A percentile compares a stretch with the other conserved stretches of the same genome.
These are phyloP conservation scores for Rhopalosiphum nymphaeae DNA, from an alignment of 2,888 invertebrate genomes.

Conservation along the genomic window DNA sequence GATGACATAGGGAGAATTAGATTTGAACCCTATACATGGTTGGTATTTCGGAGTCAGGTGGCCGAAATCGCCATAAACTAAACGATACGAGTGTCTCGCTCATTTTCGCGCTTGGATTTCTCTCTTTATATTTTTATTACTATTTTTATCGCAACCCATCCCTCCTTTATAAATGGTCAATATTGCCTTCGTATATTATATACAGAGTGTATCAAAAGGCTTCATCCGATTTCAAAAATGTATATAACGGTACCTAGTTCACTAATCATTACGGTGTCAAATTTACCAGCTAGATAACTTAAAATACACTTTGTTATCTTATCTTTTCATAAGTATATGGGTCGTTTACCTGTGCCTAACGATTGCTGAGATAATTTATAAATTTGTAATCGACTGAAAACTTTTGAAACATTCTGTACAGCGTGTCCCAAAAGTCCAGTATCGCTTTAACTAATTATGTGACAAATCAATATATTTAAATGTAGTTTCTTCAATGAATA, in stretches of 20 bases:
- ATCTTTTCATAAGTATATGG: too few species aligned
- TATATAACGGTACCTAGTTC: too few species aligned
- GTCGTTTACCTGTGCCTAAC: too few species aligned
- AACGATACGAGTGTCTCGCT: conserved; percentile 25
- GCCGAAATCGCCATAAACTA: conserved; percentile 54
- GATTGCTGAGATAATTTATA: too few species aligned
- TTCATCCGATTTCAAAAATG: too few species aligned
- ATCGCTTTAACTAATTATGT: not conserved
- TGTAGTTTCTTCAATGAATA: too few species aligned
- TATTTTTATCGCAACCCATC: not conserved
- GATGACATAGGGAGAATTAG: conserved; percentile 28
- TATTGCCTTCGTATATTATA: not conserved
- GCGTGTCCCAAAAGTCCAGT: not conserved
- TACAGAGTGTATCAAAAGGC: not conserved
- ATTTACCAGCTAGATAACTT: too few species aligned
- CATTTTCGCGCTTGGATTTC: not conserved
- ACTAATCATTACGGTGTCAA: too few species aligned
- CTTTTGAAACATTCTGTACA: not conserved
- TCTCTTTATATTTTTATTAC: not conserved
- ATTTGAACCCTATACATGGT: conserved; percentile 15
- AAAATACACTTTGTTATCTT: too few species aligned
- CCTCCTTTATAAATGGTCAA: not conserved
- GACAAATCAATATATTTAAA: not conserved
- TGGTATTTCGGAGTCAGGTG: conserved; percentile 51
- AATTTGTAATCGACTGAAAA: too few species aligned